Base-by-base conservation (phyloP, 2,797 vertebrate species). In the Valencia hispanica region DNA sequence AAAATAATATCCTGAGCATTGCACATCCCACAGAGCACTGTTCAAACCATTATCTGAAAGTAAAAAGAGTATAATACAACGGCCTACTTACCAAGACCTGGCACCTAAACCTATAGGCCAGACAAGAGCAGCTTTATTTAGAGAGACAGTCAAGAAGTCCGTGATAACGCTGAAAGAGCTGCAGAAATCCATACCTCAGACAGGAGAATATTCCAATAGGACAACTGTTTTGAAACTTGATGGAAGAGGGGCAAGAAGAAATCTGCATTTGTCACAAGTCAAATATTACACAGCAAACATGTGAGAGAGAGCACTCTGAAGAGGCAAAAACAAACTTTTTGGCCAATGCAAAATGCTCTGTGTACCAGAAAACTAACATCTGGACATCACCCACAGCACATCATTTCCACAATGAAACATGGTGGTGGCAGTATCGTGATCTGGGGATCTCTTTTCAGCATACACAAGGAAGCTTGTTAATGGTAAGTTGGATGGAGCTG, bases 121-220 rank as follows among this genome's bases (percentile, higher is more conserved):
- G 20, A 36, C 20, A 43, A n/a, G 14, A 25, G 4, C 22, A n/a
- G 39, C 17, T 92, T 93, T 95, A 95, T 94, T 88, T 15, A 78
- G 91, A 79, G 87, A 92, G 96, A 95, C 95, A 95, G 93, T 93
- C 94, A 63, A 61, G 43, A 45, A 45, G 32, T 61, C 17, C n/a
- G 8, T 34, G 10, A 63, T 20, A 34, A 34, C 32, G 34, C 59
- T 63, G 59, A 36, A 63, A 36, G 59, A 63, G 32, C 59, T 20
- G 59, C 59, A 63, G 30, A 34, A 32, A 63, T 22, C 59, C 32
- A 9, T 10, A 32, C 57, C 2, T 61, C 59, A 20, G 9, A 20
- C 34, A 63, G 32, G 9, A 63, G 32, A 63, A 63, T 32, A 32
- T 59, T 32, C n/a, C 27, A 59, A 7, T 15, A 32, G 57, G 57